These are phyloP conservation scores for Scolopax mira DNA, from an alignment of 2,113 vertebrate species.

Conservation along the genomic window DNA sequence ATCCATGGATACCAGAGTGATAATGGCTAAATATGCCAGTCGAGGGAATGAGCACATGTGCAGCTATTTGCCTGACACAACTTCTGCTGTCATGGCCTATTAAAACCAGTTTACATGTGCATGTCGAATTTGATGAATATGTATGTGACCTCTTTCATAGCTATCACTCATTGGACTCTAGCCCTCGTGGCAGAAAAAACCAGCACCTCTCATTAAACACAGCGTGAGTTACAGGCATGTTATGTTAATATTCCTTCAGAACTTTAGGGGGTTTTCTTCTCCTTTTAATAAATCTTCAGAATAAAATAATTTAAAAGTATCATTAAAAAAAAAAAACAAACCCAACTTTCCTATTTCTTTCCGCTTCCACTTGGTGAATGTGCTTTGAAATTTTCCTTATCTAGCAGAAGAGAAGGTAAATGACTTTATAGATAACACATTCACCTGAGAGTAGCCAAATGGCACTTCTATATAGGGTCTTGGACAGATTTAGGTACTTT, in stretches of 20 bases:
- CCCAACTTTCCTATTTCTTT: not conserved
- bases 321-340: slow-evolving; percentile 61
- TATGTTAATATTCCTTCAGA: slow-evolving; percentile 85
- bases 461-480: not conserved
- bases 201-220: slow-evolving; percentile 93
- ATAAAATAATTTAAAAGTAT: slow-evolving; percentile 81
- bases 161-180: slow-evolving; percentile 82
- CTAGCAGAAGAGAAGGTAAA: not conserved
- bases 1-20: slow-evolving; percentile 77
- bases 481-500: not conserved
- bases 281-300: slow-evolving; percentile 78
- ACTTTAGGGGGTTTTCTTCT: slow-evolving; percentile 83
- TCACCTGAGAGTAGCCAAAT: not conserved
- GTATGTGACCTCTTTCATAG: slow-evolving; percentile 98
- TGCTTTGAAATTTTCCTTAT: not conserved
- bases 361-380: slow-evolving; percentile 22
- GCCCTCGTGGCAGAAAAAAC: slow-evolving; percentile 84
- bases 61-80: slow-evolving; percentile 83
- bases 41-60: slow-evolving; percentile 75
- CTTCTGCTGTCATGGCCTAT: slow-evolving; percentile 93
- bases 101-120: slow-evolving; percentile 97
- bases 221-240: slow-evolving; percentile 87
- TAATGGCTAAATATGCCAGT: slow-evolving; percentile 79
- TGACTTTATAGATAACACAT: not conserved
- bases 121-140: slow-evolving; percentile 98